Percentiles rank a stretch among this genome's conserved stretches.
These are phyloP conservation scores for Pammene fasciana DNA, from an alignment of 2,888 invertebrate species.

Conservation along the genomic window DNA sequence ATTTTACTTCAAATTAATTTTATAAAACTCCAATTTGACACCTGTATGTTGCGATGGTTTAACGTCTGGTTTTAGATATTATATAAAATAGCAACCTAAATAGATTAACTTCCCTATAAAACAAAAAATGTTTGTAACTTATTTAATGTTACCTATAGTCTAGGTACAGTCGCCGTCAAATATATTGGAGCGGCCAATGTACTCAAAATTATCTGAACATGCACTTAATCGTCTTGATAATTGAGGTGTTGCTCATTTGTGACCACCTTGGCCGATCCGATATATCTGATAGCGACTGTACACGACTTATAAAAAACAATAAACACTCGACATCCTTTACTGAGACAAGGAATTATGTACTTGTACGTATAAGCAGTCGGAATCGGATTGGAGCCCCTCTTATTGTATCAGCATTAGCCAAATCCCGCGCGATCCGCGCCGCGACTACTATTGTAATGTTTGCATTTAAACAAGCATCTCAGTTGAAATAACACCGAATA, in stretches of 20 bases:
- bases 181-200: too few species aligned
- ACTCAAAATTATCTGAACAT: too few species aligned
- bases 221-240: too few species aligned
- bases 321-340: not conserved
- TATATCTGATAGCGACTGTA: too few species aligned
- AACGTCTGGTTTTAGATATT: not conserved
- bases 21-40: constrained; percentile 46
- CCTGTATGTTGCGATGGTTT: constrained; percentile 4
- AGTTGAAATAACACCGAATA: constrained; percentile 35
- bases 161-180: too few species aligned
- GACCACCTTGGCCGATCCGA: too few species aligned
- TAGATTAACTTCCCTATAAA: too few species aligned
- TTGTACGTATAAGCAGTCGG: constrained; percentile 25
- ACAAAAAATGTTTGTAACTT: too few species aligned
- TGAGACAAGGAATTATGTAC: constrained; percentile 3
- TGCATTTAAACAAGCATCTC: constrained; percentile 49
- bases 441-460: constrained; percentile 55
- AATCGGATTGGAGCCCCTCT: constrained; percentile 50
- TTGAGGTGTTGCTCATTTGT: too few species aligned
- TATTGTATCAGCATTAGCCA: constrained; percentile 63
- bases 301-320: not conserved
- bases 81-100: too few species aligned
- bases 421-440: constrained; percentile 57
- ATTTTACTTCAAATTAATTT: constrained; percentile 55
- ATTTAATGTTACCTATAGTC: too few species aligned